These are phyloP conservation scores for Hylyphantes graminicola DNA, from an alignment of 1,140 invertebrate genomes.

Conservation along the genomic window DNA sequence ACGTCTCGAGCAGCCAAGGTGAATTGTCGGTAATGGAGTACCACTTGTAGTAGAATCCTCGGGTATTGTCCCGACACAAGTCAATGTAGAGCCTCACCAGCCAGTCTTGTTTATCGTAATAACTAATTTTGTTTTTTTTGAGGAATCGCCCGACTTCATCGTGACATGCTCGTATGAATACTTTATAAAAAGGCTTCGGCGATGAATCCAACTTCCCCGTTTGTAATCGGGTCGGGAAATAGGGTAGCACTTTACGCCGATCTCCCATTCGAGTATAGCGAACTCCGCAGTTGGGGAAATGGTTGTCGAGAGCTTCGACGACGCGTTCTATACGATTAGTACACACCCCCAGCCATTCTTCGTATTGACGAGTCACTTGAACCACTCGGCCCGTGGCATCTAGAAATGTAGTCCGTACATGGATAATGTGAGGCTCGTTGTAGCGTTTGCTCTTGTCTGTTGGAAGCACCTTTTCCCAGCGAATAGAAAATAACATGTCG, in stretches of 20 bases:
- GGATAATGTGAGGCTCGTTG: not conserved
- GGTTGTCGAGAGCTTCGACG: not conserved
- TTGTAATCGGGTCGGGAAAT: not conserved
- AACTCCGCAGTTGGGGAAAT: not conserved
- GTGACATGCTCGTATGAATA: not conserved
- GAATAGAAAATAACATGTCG: not conserved
- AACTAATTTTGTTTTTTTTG: constrained; percentile 14
- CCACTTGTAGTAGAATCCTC: constrained; percentile 39
- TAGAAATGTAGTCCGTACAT: not conserved
- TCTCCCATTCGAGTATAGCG: not conserved
- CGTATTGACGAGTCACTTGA: not conserved
- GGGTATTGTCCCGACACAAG: not conserved
- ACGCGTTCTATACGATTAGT: not conserved
- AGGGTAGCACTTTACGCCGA: constrained; percentile 5
- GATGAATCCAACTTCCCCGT: not conserved
- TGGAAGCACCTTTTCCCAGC: not conserved
- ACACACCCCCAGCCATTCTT: constrained; percentile 23
- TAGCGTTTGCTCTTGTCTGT: too few relatives aligned
- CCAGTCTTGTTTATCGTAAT: constrained; percentile 28
- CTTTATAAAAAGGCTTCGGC: constrained; percentile 5
- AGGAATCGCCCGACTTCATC: constrained; percentile 17
- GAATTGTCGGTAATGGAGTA: not conserved
- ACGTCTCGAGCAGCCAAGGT: not conserved
- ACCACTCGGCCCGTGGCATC: not conserved
- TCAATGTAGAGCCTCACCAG: constrained; percentile 2